Percentiles rank a stretch among this genome's conserved stretches.
These are phyloP conservation scores for Sibirionetta formosa DNA, from an alignment of 2,797 vertebrate genomes.

Conservation along the genomic window DNA sequence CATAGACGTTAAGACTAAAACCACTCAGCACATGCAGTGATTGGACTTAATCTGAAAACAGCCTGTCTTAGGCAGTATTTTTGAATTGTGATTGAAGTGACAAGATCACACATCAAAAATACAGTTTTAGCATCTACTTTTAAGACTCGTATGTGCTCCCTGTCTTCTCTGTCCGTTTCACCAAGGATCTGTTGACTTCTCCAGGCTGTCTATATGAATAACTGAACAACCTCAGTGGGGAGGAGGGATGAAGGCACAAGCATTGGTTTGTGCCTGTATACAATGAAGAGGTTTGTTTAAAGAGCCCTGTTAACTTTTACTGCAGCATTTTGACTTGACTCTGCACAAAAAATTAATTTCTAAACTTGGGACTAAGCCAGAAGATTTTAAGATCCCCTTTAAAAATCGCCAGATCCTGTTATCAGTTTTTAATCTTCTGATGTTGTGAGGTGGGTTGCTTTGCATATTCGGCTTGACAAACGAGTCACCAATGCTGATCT, in stretches of 20 bases:
- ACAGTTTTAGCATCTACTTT: neutral
- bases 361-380: conserved; percentile 40
- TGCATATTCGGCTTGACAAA: conserved; percentile 49
- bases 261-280: neutral
- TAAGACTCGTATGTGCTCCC: neutral
- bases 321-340: conserved; percentile 18
- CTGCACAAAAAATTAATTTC: conserved; percentile 52
- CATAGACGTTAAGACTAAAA: neutral
- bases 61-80: neutral
- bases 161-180: neutral
- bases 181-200: neutral
- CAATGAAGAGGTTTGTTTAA: neutral
- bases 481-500: conserved; percentile 41
- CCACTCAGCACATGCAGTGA: neutral
- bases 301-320: conserved; percentile 1
- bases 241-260: neutral
- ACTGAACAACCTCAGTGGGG: neutral
- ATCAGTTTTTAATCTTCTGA: conserved; percentile 68
- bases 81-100: neutral
- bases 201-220: neutral
- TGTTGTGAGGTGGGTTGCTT: conserved; percentile 48
- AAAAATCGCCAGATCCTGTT: conserved; percentile 57
- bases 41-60: neutral
- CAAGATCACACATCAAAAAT: neutral
- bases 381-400: conserved; percentile 53